Base-by-base conservation (phyloP, 2,797 vertebrate species). In the Champsocephalus gunnari region DNA sequence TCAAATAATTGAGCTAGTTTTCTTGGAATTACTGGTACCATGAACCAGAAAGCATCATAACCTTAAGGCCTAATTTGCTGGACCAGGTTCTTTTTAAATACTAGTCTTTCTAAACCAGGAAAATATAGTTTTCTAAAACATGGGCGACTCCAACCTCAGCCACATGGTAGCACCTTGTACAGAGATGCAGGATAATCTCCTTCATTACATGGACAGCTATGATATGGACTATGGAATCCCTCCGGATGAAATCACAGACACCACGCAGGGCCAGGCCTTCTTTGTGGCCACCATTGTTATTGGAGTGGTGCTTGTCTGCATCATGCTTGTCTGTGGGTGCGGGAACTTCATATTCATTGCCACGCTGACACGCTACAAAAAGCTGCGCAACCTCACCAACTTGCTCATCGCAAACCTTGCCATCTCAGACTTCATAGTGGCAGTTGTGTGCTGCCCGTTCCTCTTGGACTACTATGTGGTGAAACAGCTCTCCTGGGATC, bases 391-490 rank as follows among this genome's bases (percentile, higher is more conserved):
- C 84, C 95, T 99, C 84, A 99, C 98, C 86, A 99, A 99, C 91
- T 91, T 99, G 69, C 96, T 99, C 67, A 98, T 99, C 3, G 97
- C 97, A 49, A 99, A 99, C 86, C 90, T 99, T 93, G 98, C 98
- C 51, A 93, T 99, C 89, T 99, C 98, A 0, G 98, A 99, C 93
- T 97, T 99, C 82, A 92, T 99, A 0, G 98, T 99, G 79, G 97
- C 98, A 1, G 96, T 96, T 0, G 95, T 99, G 80, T 99, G 98
- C 90, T 99, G 98, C 71, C 98, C 98, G 0, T 99, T 99, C 6
- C 94, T 99, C 85, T 95, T 99, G 95, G 98, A 99, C 91, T 99
- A 99, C 89, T 99, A 99, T 0, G 98, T 99, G 78, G 96, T 99
- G 5, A 96, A 95, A 32, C 95, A 96, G 86, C 96, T 99, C 11